Percentiles rank a stretch among this genome's conserved stretches.
These are phyloP conservation scores for Xerus rutilus DNA, from an alignment of 2,797 vertebrate genomes.

Conservation along the genomic window DNA sequence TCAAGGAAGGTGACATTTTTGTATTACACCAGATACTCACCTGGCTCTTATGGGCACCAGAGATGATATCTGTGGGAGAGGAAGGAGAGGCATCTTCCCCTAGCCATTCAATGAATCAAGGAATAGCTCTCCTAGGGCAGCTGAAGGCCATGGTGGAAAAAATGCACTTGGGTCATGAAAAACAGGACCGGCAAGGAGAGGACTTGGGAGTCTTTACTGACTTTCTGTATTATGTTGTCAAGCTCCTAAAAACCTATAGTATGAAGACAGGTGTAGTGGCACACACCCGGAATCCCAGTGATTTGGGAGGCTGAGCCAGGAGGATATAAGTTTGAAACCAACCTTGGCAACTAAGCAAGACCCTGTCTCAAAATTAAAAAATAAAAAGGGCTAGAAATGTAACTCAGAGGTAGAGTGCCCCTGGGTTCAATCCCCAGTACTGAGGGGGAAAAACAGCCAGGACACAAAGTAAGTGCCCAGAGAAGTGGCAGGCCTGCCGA, in stretches of 20 bases:
- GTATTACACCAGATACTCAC: background rate
- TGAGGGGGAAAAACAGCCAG: no score
- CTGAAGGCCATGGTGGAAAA: background rate
- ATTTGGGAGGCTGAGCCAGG: no score
- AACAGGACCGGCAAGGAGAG: background rate
- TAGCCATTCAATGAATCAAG: background rate
- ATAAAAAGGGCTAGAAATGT: no score
- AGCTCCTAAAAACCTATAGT: background rate
- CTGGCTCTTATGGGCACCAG: accelerated
- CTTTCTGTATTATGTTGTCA: no score
- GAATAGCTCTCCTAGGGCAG: background rate
- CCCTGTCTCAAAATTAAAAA: no score
- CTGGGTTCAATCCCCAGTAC: no score
- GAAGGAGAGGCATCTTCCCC: background rate
- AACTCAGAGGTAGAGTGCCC: no score
- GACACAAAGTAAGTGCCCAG: no score
- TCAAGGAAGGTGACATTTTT: background rate
- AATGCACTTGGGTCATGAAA: background rate
- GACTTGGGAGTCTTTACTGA: background rate
- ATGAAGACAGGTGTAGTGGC: background rate
- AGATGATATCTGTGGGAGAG: background rate
- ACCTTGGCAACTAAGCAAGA: no score
- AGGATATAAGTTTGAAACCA: no score
- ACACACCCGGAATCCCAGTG: no score
- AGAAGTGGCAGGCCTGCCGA: background rate